Percentiles rank a stretch among this genome's conserved stretches.
These are phyloP conservation scores for Peromyscus leucopus DNA, from an alignment of 2,113 vertebrate genomes.

Conservation along the genomic window DNA sequence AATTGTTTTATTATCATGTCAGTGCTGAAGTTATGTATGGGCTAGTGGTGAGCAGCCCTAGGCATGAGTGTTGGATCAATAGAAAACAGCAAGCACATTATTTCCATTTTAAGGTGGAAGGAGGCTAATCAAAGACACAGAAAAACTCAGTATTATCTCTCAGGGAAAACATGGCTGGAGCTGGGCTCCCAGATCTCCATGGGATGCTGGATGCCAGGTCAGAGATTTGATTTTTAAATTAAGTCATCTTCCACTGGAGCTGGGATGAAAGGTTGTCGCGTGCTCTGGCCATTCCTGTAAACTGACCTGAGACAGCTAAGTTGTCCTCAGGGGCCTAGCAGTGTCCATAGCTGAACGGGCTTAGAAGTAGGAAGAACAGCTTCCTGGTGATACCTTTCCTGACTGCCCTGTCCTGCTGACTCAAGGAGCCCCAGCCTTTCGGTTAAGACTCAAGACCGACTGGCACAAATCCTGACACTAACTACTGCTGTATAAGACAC, in stretches of 20 bases:
- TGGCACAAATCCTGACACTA: background rate
- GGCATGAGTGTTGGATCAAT: background rate
- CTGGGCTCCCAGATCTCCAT: background rate
- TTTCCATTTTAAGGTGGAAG: background rate
- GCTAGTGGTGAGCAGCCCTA: background rate
- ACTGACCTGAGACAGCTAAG: background rate
- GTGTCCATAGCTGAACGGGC: background rate
- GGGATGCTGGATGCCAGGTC: background rate
- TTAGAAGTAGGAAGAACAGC: background rate
- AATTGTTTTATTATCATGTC: background rate
- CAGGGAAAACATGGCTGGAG: background rate
- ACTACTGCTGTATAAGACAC: background rate
- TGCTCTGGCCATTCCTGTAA: background rate
- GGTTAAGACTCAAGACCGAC: background rate
- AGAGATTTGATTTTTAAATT: background rate
- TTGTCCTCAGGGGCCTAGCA: constrained; percentile 17
- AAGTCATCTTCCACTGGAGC: background rate
- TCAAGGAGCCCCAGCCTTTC: background rate
- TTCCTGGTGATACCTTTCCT: background rate
- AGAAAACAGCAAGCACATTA: constrained; percentile 4
- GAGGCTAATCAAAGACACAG: background rate
- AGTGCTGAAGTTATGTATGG: background rate
- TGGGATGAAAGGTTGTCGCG: background rate
- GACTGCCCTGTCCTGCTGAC: background rate
- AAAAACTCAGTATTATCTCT: background rate